A percentile compares a stretch with the other conserved stretches of the same genome.
These are phyloP conservation scores for Momotus momota DNA, from an alignment of 2,797 vertebrate genomes.

Conservation along the genomic window DNA sequence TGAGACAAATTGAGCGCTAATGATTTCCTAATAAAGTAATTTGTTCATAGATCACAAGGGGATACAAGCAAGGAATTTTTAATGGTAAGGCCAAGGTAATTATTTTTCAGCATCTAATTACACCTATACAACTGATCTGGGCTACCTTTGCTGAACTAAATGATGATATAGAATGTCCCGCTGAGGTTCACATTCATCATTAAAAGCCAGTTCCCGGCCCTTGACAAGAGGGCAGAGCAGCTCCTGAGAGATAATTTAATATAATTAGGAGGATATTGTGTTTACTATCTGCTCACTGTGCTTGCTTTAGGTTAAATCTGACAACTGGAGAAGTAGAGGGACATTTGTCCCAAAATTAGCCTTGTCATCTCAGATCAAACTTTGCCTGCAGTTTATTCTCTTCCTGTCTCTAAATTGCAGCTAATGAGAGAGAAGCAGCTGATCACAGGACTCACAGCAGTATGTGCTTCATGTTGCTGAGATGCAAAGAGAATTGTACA, in stretches of 20 bases:
- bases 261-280: constrained; percentile 67
- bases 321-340: constrained; percentile 30
- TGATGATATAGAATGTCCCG: constrained; percentile 56
- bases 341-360: constrained; percentile 38
- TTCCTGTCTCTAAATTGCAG: constrained; percentile 10
- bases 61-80: constrained; percentile 68
- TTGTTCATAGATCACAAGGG: constrained; percentile 80
- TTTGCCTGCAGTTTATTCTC: constrained; percentile 8
- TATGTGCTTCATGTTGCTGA: neutral
- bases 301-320: constrained; percentile 46
- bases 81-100: constrained; percentile 76
- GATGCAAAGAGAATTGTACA: neutral
- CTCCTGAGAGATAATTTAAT: constrained; percentile 65
- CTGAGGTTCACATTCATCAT: constrained; percentile 52
- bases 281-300: constrained; percentile 53
- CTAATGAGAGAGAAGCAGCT: constrained; percentile 32
- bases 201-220: constrained; percentile 59
- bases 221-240: constrained; percentile 67
- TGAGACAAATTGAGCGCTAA: constrained; percentile 80
- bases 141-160: constrained; percentile 53
- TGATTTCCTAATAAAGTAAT: constrained; percentile 84
- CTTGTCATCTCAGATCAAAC: constrained; percentile 49
- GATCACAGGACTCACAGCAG: neutral
- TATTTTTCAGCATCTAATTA: constrained; percentile 81
- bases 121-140: constrained; percentile 70